Evolutionary conservation across 2,797 vertebrate species (phyloP), one percentile per base, ranked within the genome.

Genomic region (Crotalus adamanteus): DNA sequence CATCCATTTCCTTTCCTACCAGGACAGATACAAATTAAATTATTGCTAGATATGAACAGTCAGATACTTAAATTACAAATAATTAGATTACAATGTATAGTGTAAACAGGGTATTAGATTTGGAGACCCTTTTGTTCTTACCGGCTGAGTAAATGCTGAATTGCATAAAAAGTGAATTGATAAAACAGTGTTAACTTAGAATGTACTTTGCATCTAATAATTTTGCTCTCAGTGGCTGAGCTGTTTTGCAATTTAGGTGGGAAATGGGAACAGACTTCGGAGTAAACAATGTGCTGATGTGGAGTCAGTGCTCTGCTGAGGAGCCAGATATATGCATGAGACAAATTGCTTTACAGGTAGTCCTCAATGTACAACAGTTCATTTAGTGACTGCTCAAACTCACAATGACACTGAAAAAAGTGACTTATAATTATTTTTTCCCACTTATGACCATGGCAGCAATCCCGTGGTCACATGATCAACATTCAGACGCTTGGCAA

Each of bases 241-340:
- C 69, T 1, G 12, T 94, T 78, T 85, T 89, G 4, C 55, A 69
- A 37, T 88, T 59, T 59, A 88, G 87, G 53, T 91, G 90, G 69
- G 42, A 31, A 2, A n/a, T 92, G 22, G 28, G 11, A 90, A 11
- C 16, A 28, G 55, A 16, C 16, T 11, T 28, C 91, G 89, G 47
- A 53, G 25, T 63, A 86, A 93, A 59, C 28, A 0, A 1, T 57
- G 86, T 31, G 51, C 57, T 26, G 87, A 18, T 89, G 14, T 2
- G 16, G 85, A 89, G 88, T 47, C 85, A 25, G 56, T n/a, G 87
- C 6, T 88, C 73, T 31, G 0, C 4, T 89, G 94, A 42, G 89
- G 83, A 91, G 63, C 51, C 37, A 91, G 85, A 88, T 0, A 0
- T 63, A 78, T 11, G 57, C 31, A 88, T 22, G 4, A 42, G 87